Base-by-base conservation (phyloP, 2,113 vertebrate species). In the Pycnonotus jocosus region DNA sequence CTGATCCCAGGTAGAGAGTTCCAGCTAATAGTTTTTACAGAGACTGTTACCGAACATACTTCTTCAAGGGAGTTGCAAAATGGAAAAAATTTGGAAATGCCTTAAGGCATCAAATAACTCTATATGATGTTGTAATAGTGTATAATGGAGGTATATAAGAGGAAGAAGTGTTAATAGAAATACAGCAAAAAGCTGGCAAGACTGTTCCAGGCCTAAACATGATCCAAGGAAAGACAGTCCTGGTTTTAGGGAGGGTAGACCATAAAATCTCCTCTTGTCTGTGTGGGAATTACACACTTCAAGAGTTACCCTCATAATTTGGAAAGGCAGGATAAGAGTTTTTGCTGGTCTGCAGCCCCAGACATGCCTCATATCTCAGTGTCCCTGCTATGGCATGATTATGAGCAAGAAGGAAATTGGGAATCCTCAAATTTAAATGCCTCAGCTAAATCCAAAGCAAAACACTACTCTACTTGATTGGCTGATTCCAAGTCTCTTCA, bases 1-100 rank as follows among this genome's bases (percentile, higher is more conserved):
- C 86, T 98, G 47, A 98, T 99, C 47, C 98, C 99, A 98, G 99
- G 99, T 99, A 98, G 10, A 51, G 18, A 60, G 91, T 56, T 71
- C 24, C 62, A 82, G 48, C 10, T 92, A 73, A 45, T 6, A 58
- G 25, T 22, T 86, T 92, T 89, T 86, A 66, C 19, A 25, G 23
- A 57, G 22, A 12, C 28, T 40, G 58, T 74, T 89, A 31, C 21
- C 16, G 40, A 60, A 31, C 22, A 30, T 83, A 31, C 18, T 85
- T 73, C 12, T 87, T 92, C 71, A 90, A 92, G 48, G 12, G 12
- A 90, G 45, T 71, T 90, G 47, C 72, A 79, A 61, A 93, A 68
- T 83, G 45, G 10, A 5, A 47, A 72, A 60, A 38, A 56, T 86
- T 66, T 90, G 60, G 60, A 83, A 64, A 81, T 72, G 30, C 51